These are phyloP conservation scores for Isurus oxyrinchus DNA, from an alignment of 2,113 vertebrate genomes.

Conservation along the genomic window DNA sequence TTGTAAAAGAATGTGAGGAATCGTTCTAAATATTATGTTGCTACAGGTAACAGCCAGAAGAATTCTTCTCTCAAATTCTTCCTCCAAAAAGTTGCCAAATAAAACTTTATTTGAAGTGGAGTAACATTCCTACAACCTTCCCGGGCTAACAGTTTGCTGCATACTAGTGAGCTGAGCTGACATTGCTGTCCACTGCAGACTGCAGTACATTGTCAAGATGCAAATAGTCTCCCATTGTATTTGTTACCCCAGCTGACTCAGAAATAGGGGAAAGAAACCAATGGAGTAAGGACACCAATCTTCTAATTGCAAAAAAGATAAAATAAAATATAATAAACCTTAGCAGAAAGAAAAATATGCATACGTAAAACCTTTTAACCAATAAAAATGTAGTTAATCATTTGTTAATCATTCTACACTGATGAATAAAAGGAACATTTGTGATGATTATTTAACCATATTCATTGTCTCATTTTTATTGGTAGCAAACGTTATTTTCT, in stretches of 20 bases:
- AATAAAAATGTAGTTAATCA: background rate
- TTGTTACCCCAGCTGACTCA: background rate
- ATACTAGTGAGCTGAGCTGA: background rate
- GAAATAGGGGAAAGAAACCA: background rate
- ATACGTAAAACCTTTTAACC: background rate
- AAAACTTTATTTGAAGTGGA: background rate
- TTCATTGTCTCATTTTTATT: background rate
- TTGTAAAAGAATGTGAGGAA: background rate
- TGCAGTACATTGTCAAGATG: background rate
- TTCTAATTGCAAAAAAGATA: background rate
- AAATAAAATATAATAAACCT: background rate
- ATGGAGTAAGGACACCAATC: background rate
- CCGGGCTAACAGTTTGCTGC: background rate
- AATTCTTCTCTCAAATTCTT: conserved; percentile 22
- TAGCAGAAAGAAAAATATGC: background rate
- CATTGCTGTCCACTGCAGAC: background rate
- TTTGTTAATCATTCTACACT: background rate
- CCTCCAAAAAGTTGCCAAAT: background rate
- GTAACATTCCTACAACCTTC: background rate
- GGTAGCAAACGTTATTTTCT: background rate
- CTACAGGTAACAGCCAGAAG: conserved; percentile 11
- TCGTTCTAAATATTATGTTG: background rate
- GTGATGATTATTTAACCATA: background rate
- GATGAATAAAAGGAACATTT: background rate
- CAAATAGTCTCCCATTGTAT: background rate